phyloP scores from a whole-genome alignment of 2,113 vertebrate species.

The Noturus placidus region DNA sequence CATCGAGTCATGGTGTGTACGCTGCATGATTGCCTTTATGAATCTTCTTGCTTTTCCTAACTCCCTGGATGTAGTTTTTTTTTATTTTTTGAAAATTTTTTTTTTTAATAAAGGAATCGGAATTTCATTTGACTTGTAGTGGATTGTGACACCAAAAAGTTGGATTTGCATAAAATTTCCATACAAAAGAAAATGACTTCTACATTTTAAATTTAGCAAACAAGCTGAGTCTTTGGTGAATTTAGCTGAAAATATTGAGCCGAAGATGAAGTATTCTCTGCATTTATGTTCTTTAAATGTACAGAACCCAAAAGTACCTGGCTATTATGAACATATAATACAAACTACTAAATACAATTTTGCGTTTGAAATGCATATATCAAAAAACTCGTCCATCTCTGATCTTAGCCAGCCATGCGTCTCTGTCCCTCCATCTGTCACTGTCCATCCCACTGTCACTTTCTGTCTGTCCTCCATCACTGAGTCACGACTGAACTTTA shows the following conservation, averaged over 20 bases:
- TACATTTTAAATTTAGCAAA: not conserved
- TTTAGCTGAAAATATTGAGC: not conserved
- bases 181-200: not conserved
- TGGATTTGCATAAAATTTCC: too few species aligned
- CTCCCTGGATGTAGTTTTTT: too few species aligned
- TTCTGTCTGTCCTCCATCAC: conserved; percentile 46
- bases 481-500: conserved; percentile 34
- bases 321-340: not conserved
- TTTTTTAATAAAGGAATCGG: too few species aligned
- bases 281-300: not conserved
- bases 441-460: not conserved
- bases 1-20: too few species aligned
- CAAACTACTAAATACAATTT: not conserved
- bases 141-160: too few species aligned
- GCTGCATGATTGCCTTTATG: too few species aligned
- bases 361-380: not conserved
- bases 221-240: not conserved
- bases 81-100: too few species aligned
- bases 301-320: not conserved
- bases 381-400: not conserved
- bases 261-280: not conserved
- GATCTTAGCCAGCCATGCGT: too few species aligned
- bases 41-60: too few species aligned
- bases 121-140: too few species aligned
- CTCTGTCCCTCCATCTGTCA: not conserved